Evolutionary conservation across 2,888 invertebrate species (phyloP), one percentile per base, ranked within the genome.

Genomic region (Lithophane leautieri): DNA sequence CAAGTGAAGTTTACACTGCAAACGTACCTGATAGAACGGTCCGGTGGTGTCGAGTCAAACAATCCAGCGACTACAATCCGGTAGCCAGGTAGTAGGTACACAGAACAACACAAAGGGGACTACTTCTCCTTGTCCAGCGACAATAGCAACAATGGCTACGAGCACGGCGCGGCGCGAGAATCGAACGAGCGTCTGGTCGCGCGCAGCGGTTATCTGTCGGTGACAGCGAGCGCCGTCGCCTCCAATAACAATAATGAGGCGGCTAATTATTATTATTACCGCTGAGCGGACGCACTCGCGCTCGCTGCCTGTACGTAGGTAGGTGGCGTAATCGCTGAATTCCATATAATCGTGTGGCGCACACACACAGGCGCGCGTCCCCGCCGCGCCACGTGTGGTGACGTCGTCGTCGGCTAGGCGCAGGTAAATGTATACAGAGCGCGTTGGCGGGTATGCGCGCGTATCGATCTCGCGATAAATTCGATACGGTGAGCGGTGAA

Each of bases 391-490:
- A 95, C 95, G 94, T 94, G 94, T 93, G 92, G 89, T 93, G 94
- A 94, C 94, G 94, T 92, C 90, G 94, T 92, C 90, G 90, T 76
- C 87, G 87, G 89, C 89, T 90, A 90, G 91, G 91, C 91, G 89
- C 93, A 93, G 92, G 91, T 91, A 91, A 90, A 87, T 86, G 88
- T 89, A 86, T 76, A 88, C 87, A 78, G 88, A 88, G 85, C 86
- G 91, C 89, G 91, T 90, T 90, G 92, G 91, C 91, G 90, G 91
- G 88, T 89, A 89, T 89, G 89, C 86, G 89, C 90, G 90, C 90
- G 91, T 94, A 95, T 95, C 93, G 94, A 95, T 95, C 95, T 91
- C 89, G 93, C 93, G 94, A 95, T 95, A 94, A 95, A 95, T 95
- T 95, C 93, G 94, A 94, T 93, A 93, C 92, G 92, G 92, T 88